Evolutionary conservation across 2,888 invertebrate genomes (phyloP).

Genomic region (Drosophila merina): DNA sequence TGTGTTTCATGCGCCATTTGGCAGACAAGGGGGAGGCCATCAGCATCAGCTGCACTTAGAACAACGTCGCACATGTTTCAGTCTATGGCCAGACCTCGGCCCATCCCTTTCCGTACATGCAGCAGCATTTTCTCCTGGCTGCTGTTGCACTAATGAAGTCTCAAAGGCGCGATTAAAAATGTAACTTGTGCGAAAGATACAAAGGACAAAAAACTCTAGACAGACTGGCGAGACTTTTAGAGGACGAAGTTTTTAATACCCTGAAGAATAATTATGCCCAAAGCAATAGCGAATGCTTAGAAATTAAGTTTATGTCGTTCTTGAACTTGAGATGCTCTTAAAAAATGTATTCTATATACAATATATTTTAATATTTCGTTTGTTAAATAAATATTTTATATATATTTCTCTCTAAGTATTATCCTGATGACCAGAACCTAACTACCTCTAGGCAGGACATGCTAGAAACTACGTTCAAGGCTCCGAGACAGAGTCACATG

Average conservation of each 20-base stretch:
- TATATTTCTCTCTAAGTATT: no score
- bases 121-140: constrained; percentile 36
- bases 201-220: constrained; percentile 54
- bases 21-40: constrained; percentile 60
- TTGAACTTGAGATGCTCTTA: neutral
- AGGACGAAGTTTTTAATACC: constrained; percentile 34
- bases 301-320: neutral
- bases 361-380: no score
- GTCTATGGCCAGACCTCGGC: constrained; percentile 28
- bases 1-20: constrained; percentile 73
- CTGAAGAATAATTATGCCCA: constrained; percentile 30
- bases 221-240: constrained; percentile 13
- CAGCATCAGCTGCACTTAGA: constrained; percentile 64
- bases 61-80: constrained; percentile 63
- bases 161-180: constrained; percentile 79
- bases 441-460: constrained; percentile 1
- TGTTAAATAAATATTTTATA: no score
- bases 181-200: constrained; percentile 73
- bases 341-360: neutral
- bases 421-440: neutral
- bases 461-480: constrained; percentile 29
- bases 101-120: constrained; percentile 12
- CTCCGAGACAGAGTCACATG: constrained; percentile 48
- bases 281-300: neutral
- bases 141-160: constrained; percentile 73